A percentile compares a stretch with the other conserved stretches of the same genome.
Evolutionary conservation across 2,113 vertebrate species (phyloP).

Genomic region (Mola mola): DNA sequence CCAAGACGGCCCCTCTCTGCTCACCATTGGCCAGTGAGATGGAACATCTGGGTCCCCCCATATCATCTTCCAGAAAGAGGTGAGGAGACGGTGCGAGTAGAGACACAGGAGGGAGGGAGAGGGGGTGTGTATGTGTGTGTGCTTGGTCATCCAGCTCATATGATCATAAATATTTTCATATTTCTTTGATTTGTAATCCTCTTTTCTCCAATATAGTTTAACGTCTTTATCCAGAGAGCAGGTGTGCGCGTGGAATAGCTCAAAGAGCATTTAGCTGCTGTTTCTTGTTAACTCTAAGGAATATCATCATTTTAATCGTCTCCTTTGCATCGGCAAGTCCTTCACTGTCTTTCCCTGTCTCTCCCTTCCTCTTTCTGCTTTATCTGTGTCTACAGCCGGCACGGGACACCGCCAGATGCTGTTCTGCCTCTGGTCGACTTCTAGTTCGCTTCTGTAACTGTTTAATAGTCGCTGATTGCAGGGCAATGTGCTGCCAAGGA

Average conservation of each 20-base stretch:
- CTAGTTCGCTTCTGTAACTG: slow-evolving; percentile 72
- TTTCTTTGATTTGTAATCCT: slow-evolving; percentile 12
- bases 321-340: slow-evolving; percentile 10
- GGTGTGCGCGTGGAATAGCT: no score
- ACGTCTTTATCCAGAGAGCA: slow-evolving; percentile 30
- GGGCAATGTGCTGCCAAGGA: slow-evolving; percentile 55
- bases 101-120: slow-evolving; percentile 4
- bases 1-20: slow-evolving; percentile 81
- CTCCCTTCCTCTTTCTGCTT: background rate
- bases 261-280: no score
- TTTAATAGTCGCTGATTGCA: slow-evolving; percentile 73
- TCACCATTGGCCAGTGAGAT: slow-evolving; percentile 78
- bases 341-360: slow-evolving; percentile 7
- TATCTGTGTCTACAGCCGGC: slow-evolving; percentile 15
- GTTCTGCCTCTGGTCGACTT: slow-evolving; percentile 56
- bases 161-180: slow-evolving; percentile 1
- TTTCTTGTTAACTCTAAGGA: no score
- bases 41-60: slow-evolving; percentile 77
- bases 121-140: slow-evolving; percentile 8
- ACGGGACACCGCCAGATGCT: slow-evolving; percentile 67
- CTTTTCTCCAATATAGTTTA: background rate
- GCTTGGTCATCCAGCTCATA: background rate
- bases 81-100: slow-evolving; percentile 47
- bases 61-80: slow-evolving; percentile 73
- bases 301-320: slow-evolving; percentile 7